Evolutionary conservation across 2,113 vertebrate species (phyloP).

Genomic region (Romanogobio albipinnatus): DNA sequence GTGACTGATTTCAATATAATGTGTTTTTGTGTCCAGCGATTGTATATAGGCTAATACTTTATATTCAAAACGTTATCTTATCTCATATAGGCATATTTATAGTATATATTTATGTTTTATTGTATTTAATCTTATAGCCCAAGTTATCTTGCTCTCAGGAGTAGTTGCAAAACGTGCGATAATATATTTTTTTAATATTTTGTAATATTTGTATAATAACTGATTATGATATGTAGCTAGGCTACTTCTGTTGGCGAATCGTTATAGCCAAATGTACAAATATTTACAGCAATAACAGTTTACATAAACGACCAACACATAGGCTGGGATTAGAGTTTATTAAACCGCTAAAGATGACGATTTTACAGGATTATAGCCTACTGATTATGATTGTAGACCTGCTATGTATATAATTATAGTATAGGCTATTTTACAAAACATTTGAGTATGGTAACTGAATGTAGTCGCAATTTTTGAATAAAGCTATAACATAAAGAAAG

Average conservation of each 20-base stretch:
- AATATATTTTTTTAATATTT: no score
- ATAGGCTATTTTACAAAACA: neutral
- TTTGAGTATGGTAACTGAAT: neutral
- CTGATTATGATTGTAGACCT: neutral
- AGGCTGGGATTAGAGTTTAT: neutral
- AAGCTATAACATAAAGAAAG: neutral
- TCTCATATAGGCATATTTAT: no score
- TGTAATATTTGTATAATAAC: slow-evolving; percentile 12
- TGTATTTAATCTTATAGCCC: neutral
- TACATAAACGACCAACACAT: neutral
- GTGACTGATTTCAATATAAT: neutral
- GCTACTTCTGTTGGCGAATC: neutral
- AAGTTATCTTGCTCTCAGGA: neutral
- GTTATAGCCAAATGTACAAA: neutral
- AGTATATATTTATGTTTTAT: neutral
- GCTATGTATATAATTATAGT: neutral
- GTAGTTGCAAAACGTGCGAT: neutral
- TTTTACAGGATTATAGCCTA: neutral
- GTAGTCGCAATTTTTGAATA: neutral
- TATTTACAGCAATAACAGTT: neutral
- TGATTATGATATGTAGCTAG: neutral
- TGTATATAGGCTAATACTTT: neutral
- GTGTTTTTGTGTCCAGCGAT: neutral
- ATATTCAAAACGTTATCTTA: neutral
- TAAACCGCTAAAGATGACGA: neutral